Percentiles rank a stretch among this genome's conserved stretches.
Conservation (phyloP, 2,888 invertebrate species). For the Cyclophora albipunctata region DNA sequence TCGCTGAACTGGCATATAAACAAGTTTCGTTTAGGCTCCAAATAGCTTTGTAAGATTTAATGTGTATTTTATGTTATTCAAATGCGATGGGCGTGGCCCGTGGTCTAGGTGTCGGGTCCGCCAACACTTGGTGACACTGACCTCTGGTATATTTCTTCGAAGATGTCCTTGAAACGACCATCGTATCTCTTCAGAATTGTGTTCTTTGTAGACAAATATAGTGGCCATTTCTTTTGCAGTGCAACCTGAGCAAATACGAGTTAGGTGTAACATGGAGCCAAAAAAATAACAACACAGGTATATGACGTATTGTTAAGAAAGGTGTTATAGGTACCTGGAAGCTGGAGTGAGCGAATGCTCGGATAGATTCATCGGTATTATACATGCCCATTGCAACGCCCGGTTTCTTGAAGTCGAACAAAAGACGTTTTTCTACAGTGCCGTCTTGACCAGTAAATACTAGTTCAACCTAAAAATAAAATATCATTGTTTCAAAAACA, state of each 20-base stretch:
- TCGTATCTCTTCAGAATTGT: constrained; percentile 93
- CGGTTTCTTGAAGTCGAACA: constrained; percentile 82
- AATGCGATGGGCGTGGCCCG: constrained; percentile 4
- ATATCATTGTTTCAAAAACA: neutral
- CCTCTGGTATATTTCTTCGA: constrained; percentile 90
- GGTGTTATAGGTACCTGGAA: constrained; percentile 76
- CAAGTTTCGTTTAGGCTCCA: too few species aligned
- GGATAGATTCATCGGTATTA: constrained; percentile 91
- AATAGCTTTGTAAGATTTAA: too few species aligned
- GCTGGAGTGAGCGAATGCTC: constrained; percentile 89
- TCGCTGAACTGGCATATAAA: too few species aligned
- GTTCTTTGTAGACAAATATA: constrained; percentile 94
- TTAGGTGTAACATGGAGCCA: neutral
- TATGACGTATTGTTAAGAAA: constrained; percentile 3
- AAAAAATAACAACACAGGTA: constrained; percentile 1
- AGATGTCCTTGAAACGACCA: constrained; percentile 93
- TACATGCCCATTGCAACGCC: constrained; percentile 93
- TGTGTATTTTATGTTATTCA: neutral
- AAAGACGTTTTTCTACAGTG: constrained; percentile 67
- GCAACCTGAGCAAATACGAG: constrained; percentile 74
- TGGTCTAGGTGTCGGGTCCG: constrained; percentile 5
- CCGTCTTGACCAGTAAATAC: constrained; percentile 81
- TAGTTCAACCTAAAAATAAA: constrained; percentile 77
- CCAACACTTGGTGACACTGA: constrained; percentile 36
- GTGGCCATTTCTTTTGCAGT: constrained; percentile 87